These are phyloP conservation scores for Chondrosia reniformis DNA, from an alignment of 37 sponge, comb jelly and placozoan species.

Conservation along the genomic window DNA sequence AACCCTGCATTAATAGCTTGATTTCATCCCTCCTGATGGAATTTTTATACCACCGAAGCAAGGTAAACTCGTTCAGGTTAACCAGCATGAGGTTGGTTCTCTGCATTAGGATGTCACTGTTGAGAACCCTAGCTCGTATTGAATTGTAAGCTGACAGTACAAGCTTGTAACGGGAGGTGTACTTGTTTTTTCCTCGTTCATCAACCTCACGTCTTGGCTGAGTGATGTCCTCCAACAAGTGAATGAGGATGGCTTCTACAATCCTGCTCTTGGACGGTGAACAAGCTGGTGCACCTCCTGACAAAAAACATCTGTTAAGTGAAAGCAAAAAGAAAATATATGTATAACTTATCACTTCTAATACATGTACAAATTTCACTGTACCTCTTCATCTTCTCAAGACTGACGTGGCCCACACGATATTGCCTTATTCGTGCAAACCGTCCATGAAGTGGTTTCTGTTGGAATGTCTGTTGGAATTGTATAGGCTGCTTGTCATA, in stretches of 20 bases:
- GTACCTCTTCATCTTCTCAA: neutral
- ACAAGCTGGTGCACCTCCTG: neutral
- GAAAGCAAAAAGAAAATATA: too few species aligned
- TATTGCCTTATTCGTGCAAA: neutral
- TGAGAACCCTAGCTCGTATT: slow-evolving; percentile 5
- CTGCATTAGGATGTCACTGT: slow-evolving; percentile 4
- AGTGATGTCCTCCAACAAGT: slow-evolving; percentile 13
- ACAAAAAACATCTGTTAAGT: neutral
- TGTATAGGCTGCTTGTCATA: slow-evolving; percentile 25
- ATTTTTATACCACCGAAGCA: slow-evolving; percentile 5
- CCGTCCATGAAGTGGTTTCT: neutral
- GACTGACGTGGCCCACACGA: neutral
- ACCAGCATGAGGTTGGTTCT: slow-evolving; percentile 5
- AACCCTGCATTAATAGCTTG: neutral
- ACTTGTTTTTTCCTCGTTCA: slow-evolving; percentile 14
- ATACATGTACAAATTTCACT: too few species aligned
- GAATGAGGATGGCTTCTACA: neutral
- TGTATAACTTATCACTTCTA: too few species aligned
- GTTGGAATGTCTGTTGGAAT: neutral
- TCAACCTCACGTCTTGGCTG: slow-evolving; percentile 11
- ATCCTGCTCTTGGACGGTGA: neutral
- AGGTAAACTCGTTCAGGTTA: neutral
- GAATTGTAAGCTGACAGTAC: slow-evolving; percentile 14
- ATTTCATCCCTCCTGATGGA: neutral
- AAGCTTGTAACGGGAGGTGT: neutral